Evolutionary conservation across 2,888 invertebrate genomes (phyloP), one percentile per base, ranked within the genome.

Genomic region (Phytoseiulus persimilis): DNA sequence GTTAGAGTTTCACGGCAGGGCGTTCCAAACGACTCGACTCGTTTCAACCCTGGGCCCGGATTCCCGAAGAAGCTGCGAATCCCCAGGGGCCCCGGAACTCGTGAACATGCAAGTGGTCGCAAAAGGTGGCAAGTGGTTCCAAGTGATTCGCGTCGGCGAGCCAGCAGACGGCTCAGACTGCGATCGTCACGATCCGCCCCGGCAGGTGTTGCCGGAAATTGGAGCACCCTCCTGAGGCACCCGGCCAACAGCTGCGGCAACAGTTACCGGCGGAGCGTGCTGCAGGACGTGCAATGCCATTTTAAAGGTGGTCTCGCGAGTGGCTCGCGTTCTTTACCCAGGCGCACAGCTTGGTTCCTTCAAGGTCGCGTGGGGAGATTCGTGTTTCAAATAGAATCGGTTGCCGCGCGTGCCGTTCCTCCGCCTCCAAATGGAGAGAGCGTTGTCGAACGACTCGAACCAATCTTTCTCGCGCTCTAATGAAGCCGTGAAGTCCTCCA

Each of bases 121-220:
- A 65, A 28, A 28, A 28, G 65, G 23, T 65, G 18, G 65, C 65
- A 65, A 65, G 65, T 65, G 65, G 65, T 65, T 65, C 65, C 65
- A 65, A 65, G 65, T 65, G 65, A 65, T 65, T 65, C 65, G 65
- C 65, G 14, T 23, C 14, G 65, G 9, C 65, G 18, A 65, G 65
- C 18, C 28, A 23, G 65, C 65, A 23, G 65, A 28, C 65, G 65
- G 39, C 39, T 9, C 3, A 65, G 65, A 65, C 9, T 65, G 65
- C 65, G 65, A 65, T 65, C 65, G 65, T 65, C 65, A 65, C 65
- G 65, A 65, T 65, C 65, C 65, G 65, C 65, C 5, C 14, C 5
- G 65, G 65, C 65, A 65, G 65, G 65, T 65, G 65, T 65, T 65
- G 65, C 65, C 65, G 65, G 65, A 65, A 65, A 65, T 65, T 65